Base-by-base conservation (phyloP, 2,797 vertebrate genomes). In the Sebastolobus alascanus region DNA sequence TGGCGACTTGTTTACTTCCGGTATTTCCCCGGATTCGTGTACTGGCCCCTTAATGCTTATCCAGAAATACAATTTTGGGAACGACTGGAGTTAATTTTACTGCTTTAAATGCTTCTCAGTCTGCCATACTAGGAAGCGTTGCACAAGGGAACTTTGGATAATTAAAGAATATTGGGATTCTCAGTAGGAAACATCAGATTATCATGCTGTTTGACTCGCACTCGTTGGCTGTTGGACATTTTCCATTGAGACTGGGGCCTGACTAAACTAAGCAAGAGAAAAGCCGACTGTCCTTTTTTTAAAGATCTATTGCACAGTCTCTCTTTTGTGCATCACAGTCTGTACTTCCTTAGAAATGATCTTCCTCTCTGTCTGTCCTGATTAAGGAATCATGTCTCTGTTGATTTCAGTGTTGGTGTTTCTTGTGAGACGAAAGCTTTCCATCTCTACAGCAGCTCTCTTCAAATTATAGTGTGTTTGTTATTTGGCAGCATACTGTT, bases 401-500 rank as follows among this genome's bases (percentile, higher is more conserved):
- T 67, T 33, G 18, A 11, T 38, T 13, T 37, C 10, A 29, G 54
- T 50, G 29, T 33, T 22, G 14, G n/a, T 38, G 46, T 40, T 43
- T 58, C 20, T 65, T 56, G 33, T 56, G 14, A 67, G 55, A 50
- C n/a, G 6, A 75, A 33, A 52, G 50, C 20, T 31, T 63, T 65
- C 55, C 18, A 13, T 43, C 71, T 56, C 38, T 38, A 20, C 46
- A 35, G 43, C 22, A 9, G 8, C 31, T 68, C 20, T 63, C 61
- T 74, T n/a, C 5, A 16, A 7, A 31, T 29, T 64, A 11, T 43
- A 13, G 20, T 12, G 71, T 27, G 46, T 70, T 59, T 66, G n/a
- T 68, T 65, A 54, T 73, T 54, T 68, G 22, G 55, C 40, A 67
- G 59, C 66, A 52, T 12, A n/a, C 69, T 67, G 4, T 68, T 40